Conservation (phyloP, 2,113 vertebrate genomes). For the Labeo catla region DNA sequence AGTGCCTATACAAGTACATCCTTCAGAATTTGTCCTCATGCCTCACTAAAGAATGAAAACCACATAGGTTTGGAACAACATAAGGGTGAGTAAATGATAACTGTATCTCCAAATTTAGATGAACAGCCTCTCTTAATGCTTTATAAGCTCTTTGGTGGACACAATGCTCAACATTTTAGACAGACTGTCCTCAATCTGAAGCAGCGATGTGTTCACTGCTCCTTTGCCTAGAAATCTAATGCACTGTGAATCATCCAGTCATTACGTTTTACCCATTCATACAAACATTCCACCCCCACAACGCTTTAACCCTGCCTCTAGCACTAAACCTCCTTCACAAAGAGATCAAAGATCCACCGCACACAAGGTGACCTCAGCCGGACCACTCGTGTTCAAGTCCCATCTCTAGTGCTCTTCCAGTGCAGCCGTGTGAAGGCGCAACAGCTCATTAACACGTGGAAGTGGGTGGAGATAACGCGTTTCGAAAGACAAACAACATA, state of each 20-base stretch:
- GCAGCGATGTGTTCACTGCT: neutral
- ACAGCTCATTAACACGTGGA: slow-evolving; percentile 67
- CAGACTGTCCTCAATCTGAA: neutral
- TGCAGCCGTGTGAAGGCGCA: slow-evolving; percentile 54
- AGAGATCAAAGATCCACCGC: neutral
- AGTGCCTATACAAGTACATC: too few species aligned
- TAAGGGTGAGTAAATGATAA: too few species aligned
- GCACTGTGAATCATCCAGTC: neutral
- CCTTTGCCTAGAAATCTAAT: neutral
- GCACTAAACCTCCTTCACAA: neutral
- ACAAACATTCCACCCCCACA: neutral
- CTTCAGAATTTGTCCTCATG: neutral
- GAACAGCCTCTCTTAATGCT: too few species aligned
- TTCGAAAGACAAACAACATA: slow-evolving; percentile 75
- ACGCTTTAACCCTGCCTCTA: neutral
- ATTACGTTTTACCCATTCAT: slow-evolving; percentile 11
- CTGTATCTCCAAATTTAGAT: too few species aligned
- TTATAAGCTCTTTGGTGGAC: too few species aligned
- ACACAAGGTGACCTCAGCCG: slow-evolving; percentile 40
- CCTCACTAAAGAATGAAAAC: too few species aligned
- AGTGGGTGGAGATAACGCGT: slow-evolving; percentile 64
- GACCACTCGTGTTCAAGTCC: slow-evolving; percentile 12
- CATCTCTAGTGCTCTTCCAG: slow-evolving; percentile 55
- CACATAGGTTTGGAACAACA: too few species aligned
- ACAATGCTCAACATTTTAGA: neutral